phyloP scores from a whole-genome alignment of 2,113 vertebrate species.

The Erinaceus europaeus region DNA sequence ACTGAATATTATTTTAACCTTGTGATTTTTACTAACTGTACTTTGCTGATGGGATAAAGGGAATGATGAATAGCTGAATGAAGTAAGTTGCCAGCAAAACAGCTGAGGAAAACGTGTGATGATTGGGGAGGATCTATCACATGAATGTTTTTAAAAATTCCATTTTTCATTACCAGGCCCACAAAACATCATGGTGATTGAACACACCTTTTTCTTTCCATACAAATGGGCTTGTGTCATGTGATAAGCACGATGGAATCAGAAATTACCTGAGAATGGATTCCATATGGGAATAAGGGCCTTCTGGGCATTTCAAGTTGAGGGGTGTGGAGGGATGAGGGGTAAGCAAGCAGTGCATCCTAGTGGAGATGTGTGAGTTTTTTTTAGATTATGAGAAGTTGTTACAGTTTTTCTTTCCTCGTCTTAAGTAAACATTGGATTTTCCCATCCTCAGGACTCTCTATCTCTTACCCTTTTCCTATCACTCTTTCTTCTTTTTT shows the following conservation, averaged over 20 bases:
- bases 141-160: conserved; percentile 39
- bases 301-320: neutral
- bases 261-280: conserved; percentile 5
- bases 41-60: conserved; percentile 29
- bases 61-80: conserved; percentile 29
- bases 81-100: conserved; percentile 28
- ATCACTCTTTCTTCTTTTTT: neutral
- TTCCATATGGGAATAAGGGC: conserved; percentile 7
- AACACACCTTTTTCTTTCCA: conserved; percentile 6
- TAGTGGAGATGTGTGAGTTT: neutral
- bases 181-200: conserved; percentile 42
- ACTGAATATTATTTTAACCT: conserved; percentile 10
- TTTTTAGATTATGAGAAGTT: neutral
- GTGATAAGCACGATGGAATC: conserved; percentile 33
- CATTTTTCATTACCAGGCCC: conserved; percentile 32
- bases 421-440: neutral
- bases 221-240: neutral
- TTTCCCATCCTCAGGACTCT: neutral
- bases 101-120: conserved; percentile 44
- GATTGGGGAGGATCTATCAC: conserved; percentile 25
- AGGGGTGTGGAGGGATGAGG: neutral
- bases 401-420: neutral
- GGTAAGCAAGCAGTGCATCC: neutral
- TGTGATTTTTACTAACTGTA: conserved; percentile 16
- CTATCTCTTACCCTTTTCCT: neutral